These are phyloP conservation scores for Phaethon lepturus DNA, from an alignment of 2,113 vertebrate species.

Conservation along the genomic window DNA sequence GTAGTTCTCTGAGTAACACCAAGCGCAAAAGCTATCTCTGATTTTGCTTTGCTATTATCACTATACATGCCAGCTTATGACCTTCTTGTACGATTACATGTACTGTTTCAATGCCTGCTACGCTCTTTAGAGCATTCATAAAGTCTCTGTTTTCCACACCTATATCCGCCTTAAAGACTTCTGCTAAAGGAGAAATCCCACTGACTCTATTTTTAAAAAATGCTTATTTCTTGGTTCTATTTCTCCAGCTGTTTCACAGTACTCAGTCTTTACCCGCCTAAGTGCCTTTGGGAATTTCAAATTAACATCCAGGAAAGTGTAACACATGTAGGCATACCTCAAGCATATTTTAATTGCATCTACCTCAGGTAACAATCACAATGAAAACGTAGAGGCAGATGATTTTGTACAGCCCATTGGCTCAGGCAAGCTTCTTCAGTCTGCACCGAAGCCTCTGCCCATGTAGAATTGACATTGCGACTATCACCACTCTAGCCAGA, in stretches of 20 bases:
- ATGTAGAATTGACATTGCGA: rapidly evolving
- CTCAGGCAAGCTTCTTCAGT: neutral
- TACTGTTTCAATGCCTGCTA: neutral
- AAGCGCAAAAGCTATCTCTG: neutral
- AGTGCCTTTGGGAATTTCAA: neutral
- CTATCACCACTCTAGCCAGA: rapidly evolving
- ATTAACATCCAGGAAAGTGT: neutral
- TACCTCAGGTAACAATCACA: neutral
- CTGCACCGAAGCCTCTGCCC: neutral
- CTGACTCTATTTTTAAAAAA: neutral
- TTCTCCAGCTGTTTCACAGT: neutral
- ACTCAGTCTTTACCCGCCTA: neutral
- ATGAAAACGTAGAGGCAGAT: neutral
- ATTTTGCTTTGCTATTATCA: neutral
- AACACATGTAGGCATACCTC: neutral
- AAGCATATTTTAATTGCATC: neutral
- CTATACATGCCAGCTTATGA: neutral
- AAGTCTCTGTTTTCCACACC: neutral
- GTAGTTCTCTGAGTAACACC: neutral
- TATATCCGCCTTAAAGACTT: neutral
- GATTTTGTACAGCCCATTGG: neutral
- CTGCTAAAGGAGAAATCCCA: neutral
- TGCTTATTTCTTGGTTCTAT: neutral
- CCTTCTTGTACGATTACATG: neutral
- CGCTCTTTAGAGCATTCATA: rapidly evolving